Evolutionary conservation across 2,113 vertebrate species (phyloP), one percentile per base, ranked within the genome.

Genomic region (Cisticola juncidis): DNA sequence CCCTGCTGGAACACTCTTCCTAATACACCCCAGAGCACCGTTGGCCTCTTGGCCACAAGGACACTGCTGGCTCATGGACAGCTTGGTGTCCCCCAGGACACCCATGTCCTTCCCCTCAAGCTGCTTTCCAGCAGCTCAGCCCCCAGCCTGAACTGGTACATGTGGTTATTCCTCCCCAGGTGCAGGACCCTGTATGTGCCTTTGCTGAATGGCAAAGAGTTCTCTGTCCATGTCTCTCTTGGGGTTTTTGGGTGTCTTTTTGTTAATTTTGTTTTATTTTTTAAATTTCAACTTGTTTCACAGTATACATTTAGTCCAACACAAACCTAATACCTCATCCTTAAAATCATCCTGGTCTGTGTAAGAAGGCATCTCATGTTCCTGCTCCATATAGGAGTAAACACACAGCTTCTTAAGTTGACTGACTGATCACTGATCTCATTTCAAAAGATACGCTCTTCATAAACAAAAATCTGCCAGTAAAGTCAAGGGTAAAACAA

Each of bases 1-100:
- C 0, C 18, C 19, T 40, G 12, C 40, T 64, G 40, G 18, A 45
- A 47, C 15, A 9, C 0, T n/a, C 5, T 28, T 38, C n/a, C 48
- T 56, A 3, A 23, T 19, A 18, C 14, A 56, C 2, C 40, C 14
- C 40, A 54, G n/a, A 48, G 0, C 48, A 73, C 6, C 9, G 1
- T 1, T 47, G 48, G 57, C 48, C 6, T 62, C 33, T 45, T 23
- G 58, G 69, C 69, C 40, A 47, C 19, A 65, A 7, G 29, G 19
- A 31, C 18, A 10, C 40, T 26, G 15, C 58, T 40, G 81, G 48
- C 19, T 74, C 50, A 16, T 3, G 24, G 69, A 48, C 50, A 73
- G 58, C n/a, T 19, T 23, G 23, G 7, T 47, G 48, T 38, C 48
- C 40, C 38, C 9, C 58, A 64, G 81, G 7, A 38, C 0, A 4